phyloP scores from a whole-genome alignment of 1,140 invertebrate genomes.

The Sycophila sp. region DNA sequence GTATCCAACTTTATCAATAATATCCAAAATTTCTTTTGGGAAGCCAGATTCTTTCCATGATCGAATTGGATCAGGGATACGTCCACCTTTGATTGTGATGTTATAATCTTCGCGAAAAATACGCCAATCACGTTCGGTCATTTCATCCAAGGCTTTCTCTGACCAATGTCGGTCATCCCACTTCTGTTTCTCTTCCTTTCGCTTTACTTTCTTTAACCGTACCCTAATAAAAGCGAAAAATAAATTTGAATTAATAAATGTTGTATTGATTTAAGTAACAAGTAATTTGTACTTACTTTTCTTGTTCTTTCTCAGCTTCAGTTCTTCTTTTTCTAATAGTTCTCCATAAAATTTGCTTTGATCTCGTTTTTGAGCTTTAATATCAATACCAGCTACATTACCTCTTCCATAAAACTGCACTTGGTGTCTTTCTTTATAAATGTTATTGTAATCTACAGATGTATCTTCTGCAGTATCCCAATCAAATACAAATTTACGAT shows the following conservation, averaged over 20 bases:
- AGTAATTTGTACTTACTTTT: conserved; percentile 72
- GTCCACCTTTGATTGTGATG: conserved; percentile 97
- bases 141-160: conserved; percentile 92
- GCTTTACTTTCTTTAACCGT: conserved; percentile 91
- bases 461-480: conserved; percentile 99
- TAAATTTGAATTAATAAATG: conserved; percentile 22
- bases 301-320: conserved; percentile 97
- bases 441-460: conserved; percentile 94
- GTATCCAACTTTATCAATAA: conserved; percentile 96
- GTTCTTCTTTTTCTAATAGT: conserved; percentile 92
- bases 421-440: conserved; percentile 97
- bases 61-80: conserved; percentile 95
- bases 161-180: conserved; percentile 99
- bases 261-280: neutral
- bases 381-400: conserved; percentile 97
- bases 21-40: conserved; percentile 90
- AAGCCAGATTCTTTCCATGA: conserved; percentile 96
- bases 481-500: conserved; percentile 99
- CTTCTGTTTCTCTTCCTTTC: conserved; percentile 97
- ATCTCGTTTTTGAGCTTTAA: conserved; percentile 96
- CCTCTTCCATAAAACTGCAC: conserved; percentile 98
- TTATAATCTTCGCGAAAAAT: conserved; percentile 99
- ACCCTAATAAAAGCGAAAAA: conserved; percentile 70
- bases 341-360: conserved; percentile 99
- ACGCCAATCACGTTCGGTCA: conserved; percentile 99